Base-by-base conservation (phyloP, 1,140 invertebrate species). In the Drosophila nebulosa region DNA sequence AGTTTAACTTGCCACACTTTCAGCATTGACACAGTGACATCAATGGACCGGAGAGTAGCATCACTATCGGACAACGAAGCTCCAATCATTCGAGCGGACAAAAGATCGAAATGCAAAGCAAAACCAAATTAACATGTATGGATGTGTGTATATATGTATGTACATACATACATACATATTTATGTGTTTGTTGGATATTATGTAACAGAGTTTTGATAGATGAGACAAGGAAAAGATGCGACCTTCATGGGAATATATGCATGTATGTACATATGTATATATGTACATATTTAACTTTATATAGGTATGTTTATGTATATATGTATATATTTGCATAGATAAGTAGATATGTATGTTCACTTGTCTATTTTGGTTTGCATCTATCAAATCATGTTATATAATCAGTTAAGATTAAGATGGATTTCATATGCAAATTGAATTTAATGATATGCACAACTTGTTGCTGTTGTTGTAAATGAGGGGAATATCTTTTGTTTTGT, bases 21-120 rank as follows among this genome's bases (percentile, higher is more conserved):
- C 58, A 79, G 56, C 77, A 79, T 79, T 79, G 77, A 79, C 77
- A 79, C 62, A 79, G 66, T 79, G 71, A 75, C 77, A 79, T 80
- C 71, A 57, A 67, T 79, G 77, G 35, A 70, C 50, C 18, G 50
- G 7, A 36, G 35, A 46, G 39, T 46, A 46, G 39, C 39, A 46
- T 46, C 39, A 46, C 14, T n/a, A 39, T 16, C 39, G 2, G 7
- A 16, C 39, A 2, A 30, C 3, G 18, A 22, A 32, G 53, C 36
- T 35, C 51, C 61, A 78, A 75, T 75, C 56, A 53, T 12, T 36
- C 36, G 27, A 27, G 60, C 42, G 57, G 52, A 66, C 73, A 74
- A 69, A 56, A 69, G 22, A 14, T 46, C 59, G 58, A 74, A 57
- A 53, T 46, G 27, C 52, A 26, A 55, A 46, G 36, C 26, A 64